Evolutionary conservation across 2,797 vertebrate genomes (phyloP).

Genomic region (Alectoris magna): DNA sequence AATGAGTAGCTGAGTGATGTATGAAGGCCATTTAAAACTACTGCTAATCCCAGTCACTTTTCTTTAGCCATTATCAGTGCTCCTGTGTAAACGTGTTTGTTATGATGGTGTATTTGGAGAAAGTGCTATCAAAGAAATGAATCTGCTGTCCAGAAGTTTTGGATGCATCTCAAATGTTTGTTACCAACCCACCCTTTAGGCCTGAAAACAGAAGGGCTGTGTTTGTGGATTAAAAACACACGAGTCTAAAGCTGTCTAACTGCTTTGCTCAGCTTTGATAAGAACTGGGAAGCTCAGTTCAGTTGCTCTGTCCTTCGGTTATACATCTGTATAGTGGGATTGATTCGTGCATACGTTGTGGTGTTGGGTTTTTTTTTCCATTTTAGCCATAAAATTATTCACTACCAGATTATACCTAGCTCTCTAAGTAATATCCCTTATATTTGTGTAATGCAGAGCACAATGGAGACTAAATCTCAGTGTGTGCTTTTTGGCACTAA

Average conservation of each 20-base stretch:
- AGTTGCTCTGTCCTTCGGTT: background rate
- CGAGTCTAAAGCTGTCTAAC: background rate
- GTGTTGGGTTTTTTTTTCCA: background rate
- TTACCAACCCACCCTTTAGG: background rate
- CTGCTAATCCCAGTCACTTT: background rate
- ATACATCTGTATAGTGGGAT: rapidly evolving
- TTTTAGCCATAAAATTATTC: background rate
- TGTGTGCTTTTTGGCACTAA: background rate
- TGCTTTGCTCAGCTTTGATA: background rate
- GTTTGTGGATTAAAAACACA: background rate
- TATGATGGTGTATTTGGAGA: background rate
- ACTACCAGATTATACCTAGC: background rate
- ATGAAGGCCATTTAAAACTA: background rate
- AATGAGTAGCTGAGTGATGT: background rate
- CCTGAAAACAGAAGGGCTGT: background rate
- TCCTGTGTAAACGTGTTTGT: background rate
- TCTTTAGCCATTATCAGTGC: background rate
- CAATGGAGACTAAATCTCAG: background rate
- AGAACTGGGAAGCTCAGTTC: background rate
- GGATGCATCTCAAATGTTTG: background rate
- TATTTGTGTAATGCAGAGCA: background rate
- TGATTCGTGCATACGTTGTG: background rate
- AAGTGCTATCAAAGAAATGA: background rate
- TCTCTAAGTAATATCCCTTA: background rate
- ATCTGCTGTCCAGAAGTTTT: background rate